Evolutionary conservation across 2,797 vertebrate genomes (phyloP).

Genomic region (Poecilia gillii): DNA sequence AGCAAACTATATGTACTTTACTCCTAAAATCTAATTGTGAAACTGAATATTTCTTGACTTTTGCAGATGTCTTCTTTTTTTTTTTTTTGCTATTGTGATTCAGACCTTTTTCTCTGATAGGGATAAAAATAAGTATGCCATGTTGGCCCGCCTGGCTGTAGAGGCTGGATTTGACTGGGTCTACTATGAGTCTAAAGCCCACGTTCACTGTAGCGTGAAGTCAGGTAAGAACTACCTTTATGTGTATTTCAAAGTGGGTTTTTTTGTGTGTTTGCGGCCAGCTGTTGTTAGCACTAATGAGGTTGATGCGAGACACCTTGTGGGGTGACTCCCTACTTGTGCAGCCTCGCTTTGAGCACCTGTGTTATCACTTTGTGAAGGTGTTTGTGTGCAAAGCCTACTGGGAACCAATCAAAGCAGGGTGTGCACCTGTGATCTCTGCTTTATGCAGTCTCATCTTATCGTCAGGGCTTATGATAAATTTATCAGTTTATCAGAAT

Average conservation of each 20-base stretch:
- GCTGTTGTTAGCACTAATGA: constrained; percentile 58
- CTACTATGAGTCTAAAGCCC: constrained; percentile 97
- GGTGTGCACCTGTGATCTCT: constrained; percentile 70
- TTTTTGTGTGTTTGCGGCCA: constrained; percentile 29
- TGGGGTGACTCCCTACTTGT: constrained; percentile 39
- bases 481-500: constrained; percentile 12
- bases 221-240: constrained; percentile 85
- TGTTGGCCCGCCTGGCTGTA: constrained; percentile 95
- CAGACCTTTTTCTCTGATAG: constrained; percentile 32
- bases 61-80: background rate
- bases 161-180: constrained; percentile 99
- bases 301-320: constrained; percentile 40
- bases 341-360: constrained; percentile 20
- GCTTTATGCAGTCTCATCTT: constrained; percentile 18
- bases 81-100: background rate
- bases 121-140: constrained; percentile 92
- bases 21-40: background rate
- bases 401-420: constrained; percentile 75
- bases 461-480: constrained; percentile 10
- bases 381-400: constrained; percentile 58
- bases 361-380: constrained; percentile 21
- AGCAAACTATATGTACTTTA: background rate
- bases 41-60: background rate
- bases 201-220: constrained; percentile 98
- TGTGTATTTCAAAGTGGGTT: constrained; percentile 7